Evolutionary conservation across 2,797 vertebrate species (phyloP).

Genomic region (Erpetoichthys calabaricus): DNA sequence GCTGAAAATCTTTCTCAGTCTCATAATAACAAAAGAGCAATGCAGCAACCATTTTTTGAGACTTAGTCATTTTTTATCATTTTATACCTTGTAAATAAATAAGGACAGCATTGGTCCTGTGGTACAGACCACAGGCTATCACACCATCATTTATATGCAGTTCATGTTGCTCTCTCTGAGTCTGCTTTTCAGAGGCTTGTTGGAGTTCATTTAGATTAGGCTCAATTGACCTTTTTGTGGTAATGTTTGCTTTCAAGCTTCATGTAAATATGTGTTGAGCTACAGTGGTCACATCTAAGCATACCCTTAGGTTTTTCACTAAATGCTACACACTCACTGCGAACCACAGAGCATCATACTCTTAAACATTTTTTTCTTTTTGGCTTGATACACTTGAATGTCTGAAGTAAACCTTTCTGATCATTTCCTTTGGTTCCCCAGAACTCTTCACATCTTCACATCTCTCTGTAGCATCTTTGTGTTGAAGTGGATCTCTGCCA

Average conservation of each 20-base stretch:
- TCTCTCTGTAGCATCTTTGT: conserved; percentile 9
- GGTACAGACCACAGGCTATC: no score
- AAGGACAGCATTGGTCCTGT: no score
- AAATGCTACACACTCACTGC: not conserved
- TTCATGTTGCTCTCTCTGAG: no score
- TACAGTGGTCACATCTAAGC: conserved; percentile 19
- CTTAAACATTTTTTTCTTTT: conserved; percentile 9
- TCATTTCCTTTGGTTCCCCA: conserved; percentile 1
- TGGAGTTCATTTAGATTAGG: conserved; percentile 5
- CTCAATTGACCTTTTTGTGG: conserved; percentile 11
- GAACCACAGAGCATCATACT: not conserved
- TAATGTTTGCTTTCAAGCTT: conserved; percentile 12
- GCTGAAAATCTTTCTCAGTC: no score
- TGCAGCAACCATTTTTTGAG: no score
- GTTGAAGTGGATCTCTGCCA: not conserved
- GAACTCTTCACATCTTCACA: not conserved
- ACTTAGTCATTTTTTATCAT: no score
- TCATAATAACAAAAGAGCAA: no score
- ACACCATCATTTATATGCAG: no score
- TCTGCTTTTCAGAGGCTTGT: not conserved
- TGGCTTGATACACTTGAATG: conserved; percentile 18
- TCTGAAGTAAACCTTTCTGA: conserved; percentile 18
- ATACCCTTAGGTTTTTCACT: conserved; percentile 11
- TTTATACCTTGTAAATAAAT: no score
- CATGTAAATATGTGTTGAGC: conserved; percentile 8